Conservation (phyloP, 2,888 invertebrate genomes). For the Sussaba pulchella region DNA sequence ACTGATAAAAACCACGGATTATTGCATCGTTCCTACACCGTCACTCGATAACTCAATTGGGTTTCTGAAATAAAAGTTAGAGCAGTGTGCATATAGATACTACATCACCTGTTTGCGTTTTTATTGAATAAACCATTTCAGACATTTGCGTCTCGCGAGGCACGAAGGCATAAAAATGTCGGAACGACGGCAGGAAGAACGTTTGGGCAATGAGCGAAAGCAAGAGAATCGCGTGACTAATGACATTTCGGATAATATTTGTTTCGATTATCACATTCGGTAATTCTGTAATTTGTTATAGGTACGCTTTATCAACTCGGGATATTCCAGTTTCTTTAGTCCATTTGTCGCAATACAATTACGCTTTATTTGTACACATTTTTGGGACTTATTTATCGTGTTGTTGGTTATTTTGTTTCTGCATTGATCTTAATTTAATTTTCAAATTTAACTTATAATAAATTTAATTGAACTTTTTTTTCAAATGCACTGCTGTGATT, state of each 20-base stretch:
- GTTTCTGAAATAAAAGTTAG: neutral
- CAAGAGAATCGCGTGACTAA: constrained; percentile 52
- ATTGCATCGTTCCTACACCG: constrained; percentile 1
- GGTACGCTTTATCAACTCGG: constrained; percentile 17
- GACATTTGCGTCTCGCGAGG: neutral
- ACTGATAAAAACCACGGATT: constrained; percentile 13
- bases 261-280: constrained; percentile 8
- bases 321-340: constrained; percentile 13
- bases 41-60: neutral
- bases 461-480: too few species aligned
- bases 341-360: constrained; percentile 24
- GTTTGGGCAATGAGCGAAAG: constrained; percentile 54
- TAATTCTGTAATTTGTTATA: constrained; percentile 28
- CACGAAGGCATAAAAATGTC: constrained; percentile 35
- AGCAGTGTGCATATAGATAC: neutral
- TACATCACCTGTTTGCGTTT: neutral
- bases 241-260: constrained; percentile 56
- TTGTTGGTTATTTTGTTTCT: neutral
- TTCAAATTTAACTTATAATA: too few species aligned
- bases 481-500: too few species aligned
- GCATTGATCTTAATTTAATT: neutral
- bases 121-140: neutral
- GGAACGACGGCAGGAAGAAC: constrained; percentile 53
- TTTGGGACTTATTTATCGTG: neutral
- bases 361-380: constrained; percentile 9